A percentile compares a stretch with the other conserved stretches of the same genome.
Evolutionary conservation across 2,113 vertebrate genomes (phyloP).

Genomic region (Suricata suricatta): DNA sequence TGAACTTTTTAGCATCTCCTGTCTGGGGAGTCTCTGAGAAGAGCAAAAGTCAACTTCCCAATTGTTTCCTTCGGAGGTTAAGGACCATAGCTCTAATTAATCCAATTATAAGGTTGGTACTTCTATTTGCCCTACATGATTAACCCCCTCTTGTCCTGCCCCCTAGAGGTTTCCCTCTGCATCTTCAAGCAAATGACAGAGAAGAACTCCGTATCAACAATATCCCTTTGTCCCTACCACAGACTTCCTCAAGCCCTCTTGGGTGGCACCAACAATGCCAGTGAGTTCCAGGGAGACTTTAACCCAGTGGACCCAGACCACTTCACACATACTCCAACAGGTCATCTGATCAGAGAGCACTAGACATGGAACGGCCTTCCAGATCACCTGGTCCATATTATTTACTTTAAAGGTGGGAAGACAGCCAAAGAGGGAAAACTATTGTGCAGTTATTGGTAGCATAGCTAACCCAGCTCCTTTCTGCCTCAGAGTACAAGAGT

Average conservation of each 20-base stretch:
- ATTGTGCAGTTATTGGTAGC: background rate
- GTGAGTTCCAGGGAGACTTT: background rate
- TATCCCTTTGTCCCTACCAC: background rate
- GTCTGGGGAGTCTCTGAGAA: constrained; percentile 4
- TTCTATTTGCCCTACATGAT: background rate
- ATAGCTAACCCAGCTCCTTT: background rate
- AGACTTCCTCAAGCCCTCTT: background rate
- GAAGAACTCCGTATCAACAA: background rate
- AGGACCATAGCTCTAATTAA: constrained; percentile 53
- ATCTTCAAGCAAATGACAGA: background rate
- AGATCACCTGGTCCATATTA: background rate
- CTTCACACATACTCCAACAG: background rate
- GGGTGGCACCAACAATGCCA: background rate
- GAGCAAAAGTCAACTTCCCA: constrained; percentile 13
- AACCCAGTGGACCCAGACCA: background rate
- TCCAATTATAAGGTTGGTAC: background rate
- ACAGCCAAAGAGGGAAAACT: background rate
- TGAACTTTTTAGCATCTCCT: background rate
- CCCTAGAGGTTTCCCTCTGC: background rate
- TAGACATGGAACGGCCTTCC: background rate
- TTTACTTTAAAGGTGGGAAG: background rate
- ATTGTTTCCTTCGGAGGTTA: constrained; percentile 10
- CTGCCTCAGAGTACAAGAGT: too few species aligned
- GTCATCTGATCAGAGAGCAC: background rate
- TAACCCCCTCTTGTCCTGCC: background rate